Evolutionary conservation across 2,888 invertebrate species (phyloP), one percentile per base, ranked within the genome.

Genomic region (Cheilosia urbana): DNA sequence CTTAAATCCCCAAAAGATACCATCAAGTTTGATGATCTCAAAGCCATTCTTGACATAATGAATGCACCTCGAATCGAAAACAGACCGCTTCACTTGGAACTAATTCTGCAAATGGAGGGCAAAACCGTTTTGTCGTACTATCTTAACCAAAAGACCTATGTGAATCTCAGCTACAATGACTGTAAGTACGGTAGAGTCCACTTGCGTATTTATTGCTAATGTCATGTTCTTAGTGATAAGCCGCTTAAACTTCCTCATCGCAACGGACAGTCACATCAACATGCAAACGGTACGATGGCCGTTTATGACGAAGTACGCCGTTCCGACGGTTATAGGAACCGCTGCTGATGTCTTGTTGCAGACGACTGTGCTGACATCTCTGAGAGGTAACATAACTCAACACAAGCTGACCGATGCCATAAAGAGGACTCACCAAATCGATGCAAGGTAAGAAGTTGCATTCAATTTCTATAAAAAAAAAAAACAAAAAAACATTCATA

Each of bases 361-460:
- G 88, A 92, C 91, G 4, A 92, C 92, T 2, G 91, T 92, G 0
- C 93, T 96, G 53, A 94, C 95, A 0, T 96, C 96, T 0, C 93
- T 96, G 24, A 93, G 96, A 78, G 96, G 96, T 0, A 96, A 95
- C 85, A 93, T 96, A 17, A 95, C 95, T 0, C 94, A 95, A 13
- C 93, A 94, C 3, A 90, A 92, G 47, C 93, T 93, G 1, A 93
- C 93, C 1, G 93, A 94, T 15, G 93, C 94, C 72, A 92, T 94
- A 87, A 94, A 93, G 65, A 94, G 93, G 92, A 94, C 93, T 40
- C 94, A 94, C 87, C 95, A 95, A 91, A 93, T 94, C 6, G 94
- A 95, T 89, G 93, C 95, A 15, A 92, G 94, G 93, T 93, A 89
- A 24, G 27, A 24, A 21, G 9, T 21, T n/a, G 7, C 9, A 15